These are phyloP conservation scores for Venustaconcha ellipsiformis DNA, from an alignment of 1,140 invertebrate genomes.

Conservation along the genomic window DNA sequence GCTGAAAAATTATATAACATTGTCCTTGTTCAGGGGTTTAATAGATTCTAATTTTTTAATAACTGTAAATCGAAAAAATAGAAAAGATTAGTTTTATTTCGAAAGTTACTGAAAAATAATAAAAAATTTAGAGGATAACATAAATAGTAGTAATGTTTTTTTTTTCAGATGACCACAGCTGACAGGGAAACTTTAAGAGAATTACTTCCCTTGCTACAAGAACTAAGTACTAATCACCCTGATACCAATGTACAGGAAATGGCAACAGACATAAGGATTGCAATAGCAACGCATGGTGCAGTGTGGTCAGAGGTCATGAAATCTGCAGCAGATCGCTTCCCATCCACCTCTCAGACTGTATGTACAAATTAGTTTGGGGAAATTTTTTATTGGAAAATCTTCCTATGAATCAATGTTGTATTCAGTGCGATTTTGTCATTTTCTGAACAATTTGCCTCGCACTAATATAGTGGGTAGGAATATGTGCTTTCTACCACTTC, in stretches of 20 bases:
- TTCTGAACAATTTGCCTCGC: no score
- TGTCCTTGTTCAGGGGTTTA: background rate
- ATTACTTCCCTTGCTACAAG: constrained; percentile 69
- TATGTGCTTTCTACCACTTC: no score
- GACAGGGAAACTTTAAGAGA: constrained; percentile 66
- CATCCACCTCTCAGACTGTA: background rate
- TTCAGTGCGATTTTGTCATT: no score
- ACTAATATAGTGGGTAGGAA: no score
- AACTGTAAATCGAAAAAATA: background rate
- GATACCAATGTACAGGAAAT: constrained; percentile 59
- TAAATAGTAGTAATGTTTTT: background rate
- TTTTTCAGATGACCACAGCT: constrained; percentile 57
- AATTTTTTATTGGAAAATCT: no score
- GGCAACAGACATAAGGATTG: constrained; percentile 66
- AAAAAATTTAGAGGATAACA: background rate
- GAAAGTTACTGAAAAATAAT: background rate
- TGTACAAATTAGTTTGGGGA: no score
- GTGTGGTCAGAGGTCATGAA: constrained; percentile 46
- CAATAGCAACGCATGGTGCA: constrained; percentile 70
- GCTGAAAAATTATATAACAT: background rate
- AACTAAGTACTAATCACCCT: constrained; percentile 63
- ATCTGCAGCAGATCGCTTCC: background rate
- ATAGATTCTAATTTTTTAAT: background rate
- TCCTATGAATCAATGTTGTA: no score
- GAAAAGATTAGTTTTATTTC: no score